phyloP scores from a whole-genome alignment of 2,797 vertebrate genomes.

The Hylomyscus alleni region DNA sequence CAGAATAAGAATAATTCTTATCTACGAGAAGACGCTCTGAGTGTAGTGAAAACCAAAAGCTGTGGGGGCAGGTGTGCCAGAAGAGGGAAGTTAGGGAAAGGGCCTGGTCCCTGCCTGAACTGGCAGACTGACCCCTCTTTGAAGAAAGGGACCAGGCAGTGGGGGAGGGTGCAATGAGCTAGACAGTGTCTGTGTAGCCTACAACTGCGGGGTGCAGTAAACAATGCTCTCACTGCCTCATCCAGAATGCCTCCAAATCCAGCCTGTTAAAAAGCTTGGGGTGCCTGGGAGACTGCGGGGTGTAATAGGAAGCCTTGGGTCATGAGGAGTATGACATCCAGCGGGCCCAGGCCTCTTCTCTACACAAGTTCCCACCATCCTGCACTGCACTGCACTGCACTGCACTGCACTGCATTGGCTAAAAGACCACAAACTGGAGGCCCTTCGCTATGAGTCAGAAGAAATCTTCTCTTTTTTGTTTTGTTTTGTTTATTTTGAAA shows the following conservation, averaged over 20 bases:
- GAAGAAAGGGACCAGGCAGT: no score
- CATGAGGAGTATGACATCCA: background rate
- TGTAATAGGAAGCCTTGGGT: background rate
- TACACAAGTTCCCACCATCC: background rate
- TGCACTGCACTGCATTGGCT: no score
- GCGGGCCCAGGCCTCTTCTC: background rate
- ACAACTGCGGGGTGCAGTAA: no score
- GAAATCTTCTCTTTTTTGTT: background rate
- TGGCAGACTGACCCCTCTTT: background rate
- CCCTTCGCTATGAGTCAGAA: background rate
- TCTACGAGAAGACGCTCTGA: background rate
- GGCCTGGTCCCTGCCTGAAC: background rate
- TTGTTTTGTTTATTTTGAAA: no score
- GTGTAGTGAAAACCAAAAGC: background rate
- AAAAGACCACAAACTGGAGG: background rate
- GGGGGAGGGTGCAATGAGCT: background rate
- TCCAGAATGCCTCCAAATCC: background rate
- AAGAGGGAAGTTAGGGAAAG: background rate
- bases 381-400: no score
- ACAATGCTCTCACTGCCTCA: no score
- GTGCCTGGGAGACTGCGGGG: background rate
- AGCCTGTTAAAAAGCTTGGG: background rate
- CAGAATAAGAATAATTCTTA: background rate
- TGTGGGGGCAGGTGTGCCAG: background rate
- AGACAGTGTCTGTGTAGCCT: background rate